Conservation (phyloP, 1,140 invertebrate species). For the Mactra quadrangularis region DNA sequence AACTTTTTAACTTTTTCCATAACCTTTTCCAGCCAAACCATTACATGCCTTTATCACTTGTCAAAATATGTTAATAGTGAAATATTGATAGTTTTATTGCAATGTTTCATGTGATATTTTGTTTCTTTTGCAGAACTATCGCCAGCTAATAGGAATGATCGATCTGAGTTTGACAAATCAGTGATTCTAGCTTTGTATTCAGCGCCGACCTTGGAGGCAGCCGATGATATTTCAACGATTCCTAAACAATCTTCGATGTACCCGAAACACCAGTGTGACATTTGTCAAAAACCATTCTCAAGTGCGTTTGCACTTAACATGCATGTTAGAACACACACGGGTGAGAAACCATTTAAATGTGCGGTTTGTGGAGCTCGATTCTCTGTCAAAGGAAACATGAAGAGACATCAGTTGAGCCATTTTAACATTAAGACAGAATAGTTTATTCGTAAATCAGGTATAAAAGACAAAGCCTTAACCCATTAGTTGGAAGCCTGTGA, state of each 20-base stretch:
- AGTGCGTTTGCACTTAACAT: slow-evolving; percentile 68
- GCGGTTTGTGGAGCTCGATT: slow-evolving; percentile 98
- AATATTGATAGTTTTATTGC: no score
- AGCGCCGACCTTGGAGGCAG: not conserved
- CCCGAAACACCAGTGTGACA: slow-evolving; percentile 37
- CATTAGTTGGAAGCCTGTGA: no score
- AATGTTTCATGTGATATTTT: not conserved
- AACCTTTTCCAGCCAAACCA: no score
- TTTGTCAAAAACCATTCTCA: slow-evolving; percentile 61
- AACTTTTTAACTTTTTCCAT: no score
- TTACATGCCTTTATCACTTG: no score
- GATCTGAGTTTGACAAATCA: slow-evolving; percentile 23
- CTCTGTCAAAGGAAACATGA: slow-evolving; percentile 68
- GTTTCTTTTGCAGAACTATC: not conserved
- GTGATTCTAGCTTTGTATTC: slow-evolving; percentile 16
- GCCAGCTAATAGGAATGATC: not conserved
- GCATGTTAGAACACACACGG: slow-evolving; percentile 88
- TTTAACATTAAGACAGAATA: slow-evolving; percentile 11
- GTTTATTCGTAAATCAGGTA: no score
- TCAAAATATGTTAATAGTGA: no score
- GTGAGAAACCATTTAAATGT: slow-evolving; percentile 99
- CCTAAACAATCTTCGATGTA: not conserved
- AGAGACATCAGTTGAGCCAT: slow-evolving; percentile 80
- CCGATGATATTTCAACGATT: not conserved
- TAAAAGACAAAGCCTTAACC: no score